Percentiles rank a stretch among this genome's conserved stretches.
Conservation (phyloP, 30 jellyfish, hydroid and myxozoan genomes). For the Hydractinia symbiolongicarpus region DNA sequence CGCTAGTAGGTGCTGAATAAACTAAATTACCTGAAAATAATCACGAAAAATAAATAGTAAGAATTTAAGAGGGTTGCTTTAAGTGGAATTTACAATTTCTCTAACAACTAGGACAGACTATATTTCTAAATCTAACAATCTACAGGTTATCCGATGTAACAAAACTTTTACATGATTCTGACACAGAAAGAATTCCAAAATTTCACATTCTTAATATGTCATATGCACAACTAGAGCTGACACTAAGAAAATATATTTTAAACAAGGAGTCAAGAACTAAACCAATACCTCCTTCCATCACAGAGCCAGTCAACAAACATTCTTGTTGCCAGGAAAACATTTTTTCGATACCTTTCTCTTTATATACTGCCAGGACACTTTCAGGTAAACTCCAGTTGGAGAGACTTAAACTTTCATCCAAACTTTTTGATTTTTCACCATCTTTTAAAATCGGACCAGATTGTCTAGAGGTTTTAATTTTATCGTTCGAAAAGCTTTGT, state of each 20-base stretch:
- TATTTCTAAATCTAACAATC: too few species aligned
- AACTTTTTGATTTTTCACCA: neutral
- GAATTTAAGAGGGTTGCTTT: too few species aligned
- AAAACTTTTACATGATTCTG: neutral
- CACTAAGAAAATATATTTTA: neutral
- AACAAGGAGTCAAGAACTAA: neutral
- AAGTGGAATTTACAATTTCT: too few species aligned
- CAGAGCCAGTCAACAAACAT: conserved; percentile 75
- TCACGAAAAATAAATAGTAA: neutral
- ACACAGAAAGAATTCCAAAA: neutral
- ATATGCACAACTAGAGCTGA: neutral
- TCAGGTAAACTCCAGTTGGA: conserved; percentile 61
- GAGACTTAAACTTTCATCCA: neutral
- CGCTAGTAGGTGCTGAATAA: conserved; percentile 95
- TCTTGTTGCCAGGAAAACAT: conserved; percentile 88
- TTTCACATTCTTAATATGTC: neutral
- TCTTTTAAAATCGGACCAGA: too few species aligned
- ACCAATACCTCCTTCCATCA: conserved; percentile 67
- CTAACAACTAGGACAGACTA: neutral
- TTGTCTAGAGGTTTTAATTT: neutral
- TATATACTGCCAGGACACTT: conserved; percentile 40
- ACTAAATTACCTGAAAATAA: conserved; percentile 61
- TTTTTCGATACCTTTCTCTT: conserved; percentile 51
- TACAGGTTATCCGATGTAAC: neutral
- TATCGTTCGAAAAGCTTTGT: too few species aligned